Percentiles rank a stretch among this genome's conserved stretches.
phyloP scores from a whole-genome alignment of 2,113 vertebrate species.

The Trogon melanurus region DNA sequence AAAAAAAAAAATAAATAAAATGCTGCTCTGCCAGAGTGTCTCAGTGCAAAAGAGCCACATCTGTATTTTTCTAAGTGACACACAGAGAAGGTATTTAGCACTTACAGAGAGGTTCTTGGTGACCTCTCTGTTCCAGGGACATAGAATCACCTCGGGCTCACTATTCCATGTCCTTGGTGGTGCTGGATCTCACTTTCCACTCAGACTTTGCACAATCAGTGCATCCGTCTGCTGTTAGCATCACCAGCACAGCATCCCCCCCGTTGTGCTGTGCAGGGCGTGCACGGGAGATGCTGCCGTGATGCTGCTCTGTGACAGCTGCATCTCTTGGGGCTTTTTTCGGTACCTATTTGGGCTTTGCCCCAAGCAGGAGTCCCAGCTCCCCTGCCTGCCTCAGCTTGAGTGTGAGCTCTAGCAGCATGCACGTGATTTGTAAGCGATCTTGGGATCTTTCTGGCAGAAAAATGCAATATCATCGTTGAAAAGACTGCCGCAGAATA shows the following conservation, averaged over 20 bases:
- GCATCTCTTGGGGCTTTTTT: no score
- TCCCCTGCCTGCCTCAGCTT: rapidly evolving
- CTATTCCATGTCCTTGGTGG: neutral
- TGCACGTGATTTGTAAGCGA: neutral
- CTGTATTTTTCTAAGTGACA: conserved; percentile 31
- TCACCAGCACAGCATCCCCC: rapidly evolving
- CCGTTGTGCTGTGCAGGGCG: rapidly evolving
- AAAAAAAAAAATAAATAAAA: neutral
- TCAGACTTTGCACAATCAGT: neutral
- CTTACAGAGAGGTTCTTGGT: neutral
- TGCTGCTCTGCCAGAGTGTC: neutral
- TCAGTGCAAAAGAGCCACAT: neutral
- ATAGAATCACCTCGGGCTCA: neutral
- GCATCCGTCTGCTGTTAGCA: rapidly evolving
- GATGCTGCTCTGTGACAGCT: neutral
- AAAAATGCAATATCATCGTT: neutral
- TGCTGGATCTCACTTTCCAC: neutral
- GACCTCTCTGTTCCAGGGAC: neutral
- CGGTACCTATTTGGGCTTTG: neutral
- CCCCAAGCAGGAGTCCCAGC: neutral
- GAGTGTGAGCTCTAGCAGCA: neutral
- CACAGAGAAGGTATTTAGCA: conserved; percentile 23
- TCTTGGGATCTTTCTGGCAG: conserved; percentile 46
- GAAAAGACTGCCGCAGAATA: neutral
- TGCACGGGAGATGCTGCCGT: neutral